Evolutionary conservation across 2,113 vertebrate genomes (phyloP), one percentile per base, ranked within the genome.

Genomic region (Cyanistes caeruleus): DNA sequence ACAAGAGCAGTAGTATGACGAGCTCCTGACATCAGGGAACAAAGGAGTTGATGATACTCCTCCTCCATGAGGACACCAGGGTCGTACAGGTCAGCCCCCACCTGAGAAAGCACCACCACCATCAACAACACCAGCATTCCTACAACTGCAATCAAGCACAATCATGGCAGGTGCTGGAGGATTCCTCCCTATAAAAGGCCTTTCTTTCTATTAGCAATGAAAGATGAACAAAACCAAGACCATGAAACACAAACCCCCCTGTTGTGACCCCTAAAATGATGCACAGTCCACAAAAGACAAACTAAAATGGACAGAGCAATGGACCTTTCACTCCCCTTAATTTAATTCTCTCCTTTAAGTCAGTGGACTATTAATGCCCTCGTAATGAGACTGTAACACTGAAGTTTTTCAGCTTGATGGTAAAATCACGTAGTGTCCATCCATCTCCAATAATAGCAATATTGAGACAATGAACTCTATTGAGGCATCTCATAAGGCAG

Each of bases 381-480:
- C 23, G 49, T 84, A 97, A 88, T 90, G 94, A 93, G 62, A 83
- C 78, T 83, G 70, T 84, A 98, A 98, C 97, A 98, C 95, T 98
- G 97, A 97, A 94, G 94, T 97, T 98, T 97, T 98, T 98, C 97
- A 98, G 97, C 84, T 95, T 92, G 92, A 97, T 97, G 97, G 97
- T 96, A 98, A 97, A 98, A 98, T 98, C 97, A 97, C 91, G 87
- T 96, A 95, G 97, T 97, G 97, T 97, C 98, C 97, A 97, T 97
- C 97, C 89, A 98, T 97, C 94, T 96, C 97, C 97, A 98, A 97
- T 98, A 98, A 98, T 98, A 98, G 98, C 97, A 91, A 98, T 97
- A 97, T 92, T 88, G 93, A 95, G 92, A 98, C 98, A 98, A 98
- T 98, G 97, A 93, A 41, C 73, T 91, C 98, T 94, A 98, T 98